Conservation (phyloP, 2,113 vertebrate species). For the Sinocyclocheilus rhinocerous region DNA sequence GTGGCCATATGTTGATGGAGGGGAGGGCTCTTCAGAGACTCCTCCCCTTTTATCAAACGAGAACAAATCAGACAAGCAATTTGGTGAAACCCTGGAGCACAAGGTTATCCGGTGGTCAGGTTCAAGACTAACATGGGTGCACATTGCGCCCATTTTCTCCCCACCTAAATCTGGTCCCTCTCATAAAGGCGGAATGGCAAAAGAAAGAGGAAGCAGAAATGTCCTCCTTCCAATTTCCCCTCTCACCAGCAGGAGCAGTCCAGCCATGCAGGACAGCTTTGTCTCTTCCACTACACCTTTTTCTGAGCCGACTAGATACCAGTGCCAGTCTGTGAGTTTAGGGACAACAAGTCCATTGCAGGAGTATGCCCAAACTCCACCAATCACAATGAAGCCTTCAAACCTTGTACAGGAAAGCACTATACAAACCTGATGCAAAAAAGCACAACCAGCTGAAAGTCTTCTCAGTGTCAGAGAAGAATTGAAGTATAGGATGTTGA, state of each 20-base stretch:
- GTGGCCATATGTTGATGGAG: conserved; percentile 20
- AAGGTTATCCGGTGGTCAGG: conserved; percentile 69
- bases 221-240: conserved; percentile 24
- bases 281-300: conserved; percentile 73
- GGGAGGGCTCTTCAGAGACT: conserved; percentile 8
- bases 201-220: conserved; percentile 33
- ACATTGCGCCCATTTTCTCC: conserved; percentile 80
- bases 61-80: conserved; percentile 25
- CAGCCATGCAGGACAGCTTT: conserved; percentile 73
- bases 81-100: conserved; percentile 50
- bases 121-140: conserved; percentile 84
- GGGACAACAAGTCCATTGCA: conserved; percentile 50
- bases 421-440: conserved; percentile 67
- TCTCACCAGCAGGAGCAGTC: conserved; percentile 60
- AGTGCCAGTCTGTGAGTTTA: conserved; percentile 62
- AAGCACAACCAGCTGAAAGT: conserved; percentile 49
- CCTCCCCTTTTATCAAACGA: conserved; percentile 1
- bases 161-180: conserved; percentile 69
- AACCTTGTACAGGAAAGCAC: conserved; percentile 41
- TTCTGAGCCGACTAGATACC: conserved; percentile 64
- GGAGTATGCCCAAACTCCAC: conserved; percentile 56
- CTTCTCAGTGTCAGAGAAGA: conserved; percentile 40
- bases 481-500: neutral
- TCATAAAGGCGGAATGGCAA: conserved; percentile 41
- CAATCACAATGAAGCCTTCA: conserved; percentile 61